Evolutionary conservation across 2,797 vertebrate species (phyloP), one percentile per base, ranked within the genome.

Genomic region (Sebastes baramenuke): DNA sequence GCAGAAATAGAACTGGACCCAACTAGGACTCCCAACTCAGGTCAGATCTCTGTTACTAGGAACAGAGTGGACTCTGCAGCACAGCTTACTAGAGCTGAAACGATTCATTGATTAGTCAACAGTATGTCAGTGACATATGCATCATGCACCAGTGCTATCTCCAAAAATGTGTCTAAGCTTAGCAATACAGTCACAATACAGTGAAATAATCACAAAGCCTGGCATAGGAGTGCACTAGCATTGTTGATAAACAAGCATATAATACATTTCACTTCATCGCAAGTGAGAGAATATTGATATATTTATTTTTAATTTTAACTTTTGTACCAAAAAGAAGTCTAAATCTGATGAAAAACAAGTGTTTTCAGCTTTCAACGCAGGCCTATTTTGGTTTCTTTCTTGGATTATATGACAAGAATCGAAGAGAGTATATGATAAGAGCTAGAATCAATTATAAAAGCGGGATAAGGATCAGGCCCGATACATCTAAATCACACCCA

Each of bases 391-490:
- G 12, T 25, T 65, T 71, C 16, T 0, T 10, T 58, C n/a, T 11
- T 14, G 7, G 24, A 69, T 49, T 5, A 72, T 29, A 24, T 29
- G 20, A 55, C 27, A 29, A n/a, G 8, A 65, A 14, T 11, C 0
- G 12, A 13, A 64, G 16, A 18, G 55, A 13, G 8, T 8, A 18
- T 8, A 11, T 6, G 46, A 68, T 68, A 56, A 80, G 32, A 59
- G 38, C 18, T 9, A 14, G 9, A 72, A 60, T 59, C 56, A 68
- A 66, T 84, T 72, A 56, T 66, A 55, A 56, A 67, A 72, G 4
- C 0, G 0, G 5, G 60, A 77, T 30, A 30, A 59, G 52, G 67
- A 78, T 72, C 70, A 42, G 5, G n/a, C 14, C 22, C 3, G n/a
- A 79, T 61, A 2, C 13, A 8, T 54, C 71, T 8, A 18, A 72